Conservation (phyloP, 2,113 vertebrate genomes). For the Heteronetta atricapilla region DNA sequence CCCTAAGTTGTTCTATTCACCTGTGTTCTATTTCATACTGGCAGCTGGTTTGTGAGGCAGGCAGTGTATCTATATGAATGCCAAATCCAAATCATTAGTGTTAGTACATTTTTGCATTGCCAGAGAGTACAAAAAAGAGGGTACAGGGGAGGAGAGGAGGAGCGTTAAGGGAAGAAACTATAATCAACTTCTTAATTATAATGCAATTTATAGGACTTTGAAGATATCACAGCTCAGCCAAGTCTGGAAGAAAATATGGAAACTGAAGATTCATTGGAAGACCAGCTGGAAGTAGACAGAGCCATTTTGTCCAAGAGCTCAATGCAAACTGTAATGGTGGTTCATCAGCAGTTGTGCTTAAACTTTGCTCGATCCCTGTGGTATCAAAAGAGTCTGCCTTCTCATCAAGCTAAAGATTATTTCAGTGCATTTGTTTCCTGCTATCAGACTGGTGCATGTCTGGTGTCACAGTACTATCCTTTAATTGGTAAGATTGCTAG, state of each 20-base stretch:
- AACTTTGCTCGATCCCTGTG: conserved; percentile 86
- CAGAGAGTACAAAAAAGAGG: background rate
- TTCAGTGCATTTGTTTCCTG: conserved; percentile 87
- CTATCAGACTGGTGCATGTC: conserved; percentile 89
- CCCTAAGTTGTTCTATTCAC: background rate
- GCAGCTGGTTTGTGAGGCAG: background rate
- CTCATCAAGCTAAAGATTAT: conserved; percentile 80
- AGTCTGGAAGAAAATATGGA: conserved; percentile 84
- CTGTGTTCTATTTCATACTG: background rate
- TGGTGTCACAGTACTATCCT: conserved; percentile 88
- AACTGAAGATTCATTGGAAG: conserved; percentile 55
- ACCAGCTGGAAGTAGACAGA: conserved; percentile 45
- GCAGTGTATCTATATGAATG: background rate
- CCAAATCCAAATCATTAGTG: background rate
- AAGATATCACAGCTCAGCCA: conserved; percentile 84
- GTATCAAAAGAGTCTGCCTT: conserved; percentile 80
- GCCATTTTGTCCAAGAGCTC: conserved; percentile 77
- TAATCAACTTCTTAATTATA: background rate
- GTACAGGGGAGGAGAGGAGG: background rate
- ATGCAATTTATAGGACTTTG: conserved; percentile 86
- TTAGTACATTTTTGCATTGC: accelerated
- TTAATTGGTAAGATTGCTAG: conserved; percentile 83
- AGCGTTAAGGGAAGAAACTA: background rate
- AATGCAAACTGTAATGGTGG: conserved; percentile 82
- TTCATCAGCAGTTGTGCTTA: conserved; percentile 89